Evolutionary conservation across 2,888 invertebrate species (phyloP), one percentile per base, ranked within the genome.

Genomic region (Netelia fuscicornis): DNA sequence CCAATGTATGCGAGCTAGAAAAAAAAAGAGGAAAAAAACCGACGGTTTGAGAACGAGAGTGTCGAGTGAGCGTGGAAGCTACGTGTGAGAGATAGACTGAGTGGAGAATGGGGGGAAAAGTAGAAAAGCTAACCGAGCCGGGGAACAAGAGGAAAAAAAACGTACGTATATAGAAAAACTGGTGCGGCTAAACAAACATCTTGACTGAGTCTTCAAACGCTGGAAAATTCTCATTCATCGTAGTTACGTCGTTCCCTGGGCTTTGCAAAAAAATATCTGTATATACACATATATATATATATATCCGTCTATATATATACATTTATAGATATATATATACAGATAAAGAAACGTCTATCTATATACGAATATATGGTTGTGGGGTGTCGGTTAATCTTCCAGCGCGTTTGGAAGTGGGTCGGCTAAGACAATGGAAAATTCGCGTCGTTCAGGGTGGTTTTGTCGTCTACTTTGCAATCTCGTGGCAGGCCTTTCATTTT

Each of bases 341-440:
- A 30, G 30, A 13, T 25, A 17, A 6, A 42, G 9, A 6, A 44
- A 42, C 58, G 17, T 5, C 67, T 11, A 9, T 60, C 10, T 56
- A 20, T 60, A 25, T 13, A 67, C 48, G 13, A 8, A 88, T 86
- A 85, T 85, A 87, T 86, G 87, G 37, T 77, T 62, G 74, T 54
- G 60, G 68, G 83, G 86, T 85, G 88, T 88, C 89, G 89, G 90
- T 92, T 92, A 91, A 91, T 92, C 91, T 91, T 89, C 78, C 87
- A 89, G 90, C 89, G 88, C 84, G 83, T 86, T 88, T 88, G 88
- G 87, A 92, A 91, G 90, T 90, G 90, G 91, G 90, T 90, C 91
- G 91, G 88, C 1, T 60, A 64, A 90, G 90, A 92, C 91, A 92
- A 91, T 91, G 87, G 86, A 86, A 78, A 81, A 81, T 84, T 68